These are phyloP conservation scores for Dolichopus griseipennis DNA, from an alignment of 2,888 invertebrate species.

Conservation along the genomic window DNA sequence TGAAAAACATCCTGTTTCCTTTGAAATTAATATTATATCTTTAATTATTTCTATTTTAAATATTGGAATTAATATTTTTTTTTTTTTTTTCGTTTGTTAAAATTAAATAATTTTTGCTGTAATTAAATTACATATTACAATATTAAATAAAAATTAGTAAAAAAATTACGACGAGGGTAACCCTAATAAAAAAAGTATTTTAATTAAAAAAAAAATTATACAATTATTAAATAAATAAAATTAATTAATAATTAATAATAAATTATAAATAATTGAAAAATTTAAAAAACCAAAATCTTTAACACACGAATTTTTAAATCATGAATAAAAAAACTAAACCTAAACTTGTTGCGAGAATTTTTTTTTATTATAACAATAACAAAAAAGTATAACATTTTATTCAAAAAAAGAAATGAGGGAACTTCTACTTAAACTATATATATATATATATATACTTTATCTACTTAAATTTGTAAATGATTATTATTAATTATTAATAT, in stretches of 20 bases:
- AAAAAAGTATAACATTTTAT: neutral
- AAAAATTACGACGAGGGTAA: neutral
- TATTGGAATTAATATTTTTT: no score
- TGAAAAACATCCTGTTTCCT: no score
- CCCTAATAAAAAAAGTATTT: neutral
- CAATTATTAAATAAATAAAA: neutral
- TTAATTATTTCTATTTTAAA: no score
- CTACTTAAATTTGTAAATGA: neutral
- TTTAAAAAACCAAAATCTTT: neutral
- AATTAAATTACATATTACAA: neutral
- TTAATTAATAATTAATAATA: neutral
- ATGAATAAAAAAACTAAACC: neutral
- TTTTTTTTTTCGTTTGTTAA: neutral
- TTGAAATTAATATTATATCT: no score
- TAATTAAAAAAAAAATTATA: neutral
- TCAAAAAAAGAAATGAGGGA: neutral
- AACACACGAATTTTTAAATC: neutral
- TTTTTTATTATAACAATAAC: neutral
- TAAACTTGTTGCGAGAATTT: neutral
- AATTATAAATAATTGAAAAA: neutral
- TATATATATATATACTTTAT: no score
- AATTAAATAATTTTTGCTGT: neutral
- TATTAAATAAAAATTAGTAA: neutral
- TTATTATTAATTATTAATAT: neutral
- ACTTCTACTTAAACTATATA: neutral